phyloP scores from a whole-genome alignment of 2,113 vertebrate species.

The Phoenicopterus ruber region DNA sequence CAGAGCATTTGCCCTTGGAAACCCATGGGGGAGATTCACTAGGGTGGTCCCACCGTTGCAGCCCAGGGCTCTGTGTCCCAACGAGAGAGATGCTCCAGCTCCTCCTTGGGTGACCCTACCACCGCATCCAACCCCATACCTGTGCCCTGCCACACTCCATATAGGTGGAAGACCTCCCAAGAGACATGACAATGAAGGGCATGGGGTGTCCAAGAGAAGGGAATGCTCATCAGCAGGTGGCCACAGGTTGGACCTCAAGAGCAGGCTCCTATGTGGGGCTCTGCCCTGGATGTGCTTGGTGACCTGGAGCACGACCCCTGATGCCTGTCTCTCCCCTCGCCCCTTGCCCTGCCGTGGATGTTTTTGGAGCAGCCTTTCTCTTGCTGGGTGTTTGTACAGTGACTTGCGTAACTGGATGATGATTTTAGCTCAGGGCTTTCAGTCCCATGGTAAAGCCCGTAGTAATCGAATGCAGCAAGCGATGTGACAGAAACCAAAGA shows the following conservation, averaged over 20 bases:
- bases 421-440: background rate
- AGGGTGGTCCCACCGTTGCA: no score
- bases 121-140: background rate
- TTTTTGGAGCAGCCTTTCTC: background rate
- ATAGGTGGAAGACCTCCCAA: background rate
- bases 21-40: background rate
- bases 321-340: background rate
- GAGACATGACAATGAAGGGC: background rate
- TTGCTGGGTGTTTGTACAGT: background rate
- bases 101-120: background rate
- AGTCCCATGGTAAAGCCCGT: background rate
- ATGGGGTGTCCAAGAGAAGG: background rate
- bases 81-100: background rate
- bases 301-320: background rate
- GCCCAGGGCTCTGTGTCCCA: background rate
- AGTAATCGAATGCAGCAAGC: background rate
- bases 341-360: background rate
- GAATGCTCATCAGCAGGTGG: background rate
- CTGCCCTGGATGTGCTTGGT: background rate
- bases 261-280: background rate
- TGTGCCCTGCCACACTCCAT: background rate
- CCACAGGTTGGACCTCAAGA: background rate
- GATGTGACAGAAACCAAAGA: background rate
- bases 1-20: background rate
- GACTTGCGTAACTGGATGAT: background rate